These are phyloP conservation scores for Heliconius hermathena DNA, from an alignment of 1,140 invertebrate genomes.

Conservation along the genomic window DNA sequence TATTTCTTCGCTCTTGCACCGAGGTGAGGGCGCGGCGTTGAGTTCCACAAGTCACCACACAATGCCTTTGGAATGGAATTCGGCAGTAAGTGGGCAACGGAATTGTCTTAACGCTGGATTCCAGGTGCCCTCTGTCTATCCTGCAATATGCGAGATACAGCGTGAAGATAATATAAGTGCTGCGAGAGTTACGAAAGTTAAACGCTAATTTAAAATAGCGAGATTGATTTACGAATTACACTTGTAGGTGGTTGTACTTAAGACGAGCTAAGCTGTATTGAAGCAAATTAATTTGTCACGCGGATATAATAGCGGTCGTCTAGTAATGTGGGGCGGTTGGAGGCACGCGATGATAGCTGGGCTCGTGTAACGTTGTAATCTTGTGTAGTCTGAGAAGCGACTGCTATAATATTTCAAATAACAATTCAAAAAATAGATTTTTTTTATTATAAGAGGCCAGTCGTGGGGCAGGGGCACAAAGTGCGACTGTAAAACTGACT, in stretches of 20 bases:
- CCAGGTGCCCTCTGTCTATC: no score
- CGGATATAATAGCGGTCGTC: neutral
- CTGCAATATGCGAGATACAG: no score
- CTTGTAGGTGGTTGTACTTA: neutral
- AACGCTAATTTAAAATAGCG: neutral
- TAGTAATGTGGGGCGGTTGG: constrained; percentile 12
- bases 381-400: neutral
- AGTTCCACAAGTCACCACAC: no score
- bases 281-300: constrained; percentile 23
- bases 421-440: no score
- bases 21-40: no score
- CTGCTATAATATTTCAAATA: neutral
- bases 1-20: neutral
- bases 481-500: no score
- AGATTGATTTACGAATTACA: neutral
- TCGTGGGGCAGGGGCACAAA: no score
- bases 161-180: no score
- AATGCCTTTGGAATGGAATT: no score
- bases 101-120: no score
- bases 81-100: no score
- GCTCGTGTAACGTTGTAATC: neutral
- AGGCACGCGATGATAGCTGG: constrained; percentile 17
- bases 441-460: no score
- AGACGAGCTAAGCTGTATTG: neutral
- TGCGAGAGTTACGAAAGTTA: neutral